Conservation (phyloP, 2,797 vertebrate species). For the Sandelia bainsii region DNA sequence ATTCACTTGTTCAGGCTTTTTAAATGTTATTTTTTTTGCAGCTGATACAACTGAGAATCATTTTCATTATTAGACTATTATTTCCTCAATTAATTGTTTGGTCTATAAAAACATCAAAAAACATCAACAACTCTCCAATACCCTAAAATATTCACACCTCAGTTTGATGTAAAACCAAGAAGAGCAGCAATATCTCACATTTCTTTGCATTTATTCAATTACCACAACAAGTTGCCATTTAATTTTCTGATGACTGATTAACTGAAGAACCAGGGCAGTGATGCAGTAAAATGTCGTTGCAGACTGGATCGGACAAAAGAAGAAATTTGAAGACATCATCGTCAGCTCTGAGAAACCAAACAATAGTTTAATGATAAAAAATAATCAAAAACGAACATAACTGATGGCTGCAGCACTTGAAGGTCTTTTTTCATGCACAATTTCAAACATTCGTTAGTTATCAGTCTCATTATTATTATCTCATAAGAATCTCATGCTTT, state of each 20-base stretch:
- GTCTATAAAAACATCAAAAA: background rate
- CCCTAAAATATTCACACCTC: background rate
- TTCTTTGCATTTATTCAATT: background rate
- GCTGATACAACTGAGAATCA: background rate
- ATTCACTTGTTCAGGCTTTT: too few relatives aligned
- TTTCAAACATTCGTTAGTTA: background rate
- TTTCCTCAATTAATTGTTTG: background rate
- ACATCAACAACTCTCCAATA: background rate
- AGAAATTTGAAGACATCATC: background rate
- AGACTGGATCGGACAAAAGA: background rate
- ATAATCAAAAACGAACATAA: background rate
- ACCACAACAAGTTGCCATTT: background rate
- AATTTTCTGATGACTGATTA: background rate
- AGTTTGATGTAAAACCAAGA: background rate
- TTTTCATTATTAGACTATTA: background rate
- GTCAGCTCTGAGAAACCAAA: background rate
- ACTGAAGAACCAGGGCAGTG: background rate
- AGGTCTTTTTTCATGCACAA: background rate
- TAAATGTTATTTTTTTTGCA: background rate
- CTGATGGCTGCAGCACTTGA: background rate
- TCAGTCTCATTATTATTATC: too few relatives aligned
- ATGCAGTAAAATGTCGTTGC: background rate
- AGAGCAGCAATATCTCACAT: background rate
- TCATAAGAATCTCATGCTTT: too few relatives aligned
- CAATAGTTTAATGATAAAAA: background rate